Percentiles rank a stretch among this genome's conserved stretches.
Evolutionary conservation across 2,113 vertebrate genomes (phyloP).

Genomic region (Alexandromys fortis): DNA sequence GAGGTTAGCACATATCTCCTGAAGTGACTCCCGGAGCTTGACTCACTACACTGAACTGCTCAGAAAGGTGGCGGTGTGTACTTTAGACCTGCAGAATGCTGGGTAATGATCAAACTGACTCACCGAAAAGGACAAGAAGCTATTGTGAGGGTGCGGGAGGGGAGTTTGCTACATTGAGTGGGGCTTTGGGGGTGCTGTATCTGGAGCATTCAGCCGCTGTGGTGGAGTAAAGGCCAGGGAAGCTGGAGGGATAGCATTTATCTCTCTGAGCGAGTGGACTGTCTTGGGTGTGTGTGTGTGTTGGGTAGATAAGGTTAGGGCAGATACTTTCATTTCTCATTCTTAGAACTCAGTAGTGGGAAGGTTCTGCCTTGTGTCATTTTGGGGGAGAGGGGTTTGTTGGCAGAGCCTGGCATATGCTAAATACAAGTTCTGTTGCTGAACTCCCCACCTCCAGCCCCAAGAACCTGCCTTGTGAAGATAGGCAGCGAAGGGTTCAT

Average conservation of each 20-base stretch:
- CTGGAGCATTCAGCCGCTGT: not conserved
- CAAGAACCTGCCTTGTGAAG: not conserved
- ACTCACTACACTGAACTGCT: not conserved
- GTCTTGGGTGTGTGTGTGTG: not conserved
- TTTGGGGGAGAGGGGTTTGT: not conserved
- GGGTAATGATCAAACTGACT: not conserved
- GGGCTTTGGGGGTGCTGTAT: not conserved
- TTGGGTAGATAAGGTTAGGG: not conserved
- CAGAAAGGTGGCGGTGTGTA: not conserved
- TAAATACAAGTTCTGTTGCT: not conserved
- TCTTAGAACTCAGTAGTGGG: constrained; percentile 7
- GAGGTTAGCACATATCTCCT: not conserved
- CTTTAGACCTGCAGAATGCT: not conserved
- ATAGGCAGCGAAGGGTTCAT: not conserved
- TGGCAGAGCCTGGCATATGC: not conserved
- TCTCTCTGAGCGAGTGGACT: constrained; percentile 3
- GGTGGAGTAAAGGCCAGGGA: not conserved
- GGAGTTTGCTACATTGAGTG: not conserved
- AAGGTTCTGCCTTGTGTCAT: not conserved
- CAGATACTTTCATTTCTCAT: constrained; percentile 44
- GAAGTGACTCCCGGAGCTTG: not conserved
- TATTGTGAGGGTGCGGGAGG: not conserved
- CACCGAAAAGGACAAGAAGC: not conserved
- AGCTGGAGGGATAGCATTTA: not conserved
- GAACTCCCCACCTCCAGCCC: not conserved